A percentile compares a stretch with the other conserved stretches of the same genome.
phyloP scores from a whole-genome alignment of 2,113 vertebrate species.

The Cettia cetti region DNA sequence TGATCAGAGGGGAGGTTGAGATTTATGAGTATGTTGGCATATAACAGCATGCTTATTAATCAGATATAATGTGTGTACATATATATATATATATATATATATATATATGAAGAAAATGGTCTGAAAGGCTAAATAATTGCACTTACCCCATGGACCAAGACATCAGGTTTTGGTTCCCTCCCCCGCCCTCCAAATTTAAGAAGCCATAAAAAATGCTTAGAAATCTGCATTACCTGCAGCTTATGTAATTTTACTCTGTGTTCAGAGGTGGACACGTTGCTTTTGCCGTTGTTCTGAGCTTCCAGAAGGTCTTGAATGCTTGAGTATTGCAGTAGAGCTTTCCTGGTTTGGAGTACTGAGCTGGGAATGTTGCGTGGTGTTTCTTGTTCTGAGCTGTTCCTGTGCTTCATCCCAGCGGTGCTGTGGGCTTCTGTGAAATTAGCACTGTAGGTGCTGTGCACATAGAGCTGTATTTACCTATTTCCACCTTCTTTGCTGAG shows the following conservation, averaged over 20 bases:
- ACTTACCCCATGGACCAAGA: not conserved
- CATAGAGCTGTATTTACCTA: fast-evolving
- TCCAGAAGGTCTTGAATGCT: not conserved
- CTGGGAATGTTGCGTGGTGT: not conserved
- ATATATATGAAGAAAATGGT: not conserved
- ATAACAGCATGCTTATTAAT: not conserved
- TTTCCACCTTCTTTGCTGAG: not conserved
- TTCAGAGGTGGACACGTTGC: not conserved
- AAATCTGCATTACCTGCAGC: not conserved
- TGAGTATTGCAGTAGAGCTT: not conserved
- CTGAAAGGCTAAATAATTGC: not conserved
- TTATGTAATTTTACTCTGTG: not conserved
- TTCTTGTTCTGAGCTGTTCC: not conserved
- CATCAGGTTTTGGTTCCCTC: not conserved
- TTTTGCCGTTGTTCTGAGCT: not conserved
- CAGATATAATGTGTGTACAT: not conserved
- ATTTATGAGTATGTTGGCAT: not conserved
- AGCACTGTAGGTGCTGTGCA: not conserved
- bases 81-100: too few relatives aligned
- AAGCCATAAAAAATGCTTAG: not conserved
- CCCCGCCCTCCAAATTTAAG: not conserved
- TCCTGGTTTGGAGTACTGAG: not conserved
- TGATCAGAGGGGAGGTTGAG: not conserved
- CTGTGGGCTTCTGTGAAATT: not conserved
- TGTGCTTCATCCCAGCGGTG: not conserved